Percentiles rank a stretch among this genome's conserved stretches.
Conservation (phyloP, 2,797 vertebrate genomes). For the Danio jaintianensis region DNA sequence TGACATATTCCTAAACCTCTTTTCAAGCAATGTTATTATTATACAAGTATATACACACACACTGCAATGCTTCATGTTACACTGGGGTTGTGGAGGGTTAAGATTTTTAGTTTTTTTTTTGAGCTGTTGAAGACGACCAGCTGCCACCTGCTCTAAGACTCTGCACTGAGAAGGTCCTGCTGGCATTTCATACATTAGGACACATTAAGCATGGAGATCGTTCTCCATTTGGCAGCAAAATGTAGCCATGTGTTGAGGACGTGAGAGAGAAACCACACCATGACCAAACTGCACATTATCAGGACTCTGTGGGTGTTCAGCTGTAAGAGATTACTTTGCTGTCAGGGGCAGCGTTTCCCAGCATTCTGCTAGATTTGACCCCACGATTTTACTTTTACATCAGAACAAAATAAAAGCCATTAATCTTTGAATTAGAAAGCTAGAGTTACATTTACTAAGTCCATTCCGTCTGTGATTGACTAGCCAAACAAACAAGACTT, state of each 20-base stretch:
- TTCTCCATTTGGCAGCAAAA: conserved; percentile 32
- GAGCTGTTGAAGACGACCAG: conserved; percentile 33
- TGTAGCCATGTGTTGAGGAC: conserved; percentile 17
- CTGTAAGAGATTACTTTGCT: conserved; percentile 3
- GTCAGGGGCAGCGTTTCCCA: background rate
- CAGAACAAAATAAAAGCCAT: background rate
- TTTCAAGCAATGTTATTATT: background rate
- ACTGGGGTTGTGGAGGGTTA: conserved; percentile 35
- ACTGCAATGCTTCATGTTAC: background rate
- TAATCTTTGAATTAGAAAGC: no score
- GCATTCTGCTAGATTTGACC: background rate
- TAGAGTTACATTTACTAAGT: no score
- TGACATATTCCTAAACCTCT: background rate
- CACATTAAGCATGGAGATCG: conserved; percentile 39
- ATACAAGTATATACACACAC: background rate
- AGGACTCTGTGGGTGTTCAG: conserved; percentile 30
- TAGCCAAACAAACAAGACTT: no score
- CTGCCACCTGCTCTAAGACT: conserved; percentile 51
- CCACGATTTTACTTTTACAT: background rate
- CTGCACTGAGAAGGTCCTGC: conserved; percentile 26
- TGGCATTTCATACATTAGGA: conserved; percentile 45
- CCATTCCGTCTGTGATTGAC: no score
- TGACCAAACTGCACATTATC: conserved; percentile 24
- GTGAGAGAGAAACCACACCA: conserved; percentile 29
- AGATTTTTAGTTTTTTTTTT: background rate